Base-by-base conservation (phyloP, 2,797 vertebrate species). In the Carduelis carduelis region DNA sequence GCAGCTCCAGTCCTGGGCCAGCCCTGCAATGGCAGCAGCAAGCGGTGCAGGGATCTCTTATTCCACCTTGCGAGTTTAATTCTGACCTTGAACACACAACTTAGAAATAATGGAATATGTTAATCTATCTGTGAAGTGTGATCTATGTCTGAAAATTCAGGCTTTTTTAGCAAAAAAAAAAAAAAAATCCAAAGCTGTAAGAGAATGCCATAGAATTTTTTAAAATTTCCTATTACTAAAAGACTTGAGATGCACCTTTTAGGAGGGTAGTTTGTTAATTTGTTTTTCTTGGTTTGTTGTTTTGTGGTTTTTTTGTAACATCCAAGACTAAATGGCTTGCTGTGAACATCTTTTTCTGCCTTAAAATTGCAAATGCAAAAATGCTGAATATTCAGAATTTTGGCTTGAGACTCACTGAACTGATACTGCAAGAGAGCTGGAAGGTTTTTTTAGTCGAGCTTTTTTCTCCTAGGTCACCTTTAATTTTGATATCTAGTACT, bases 331-430 rank as follows among this genome's bases (percentile, higher is more conserved):
- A 92, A 44, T 27, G 41, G 64, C 24, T 74, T 85, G 47, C 43
- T 85, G 41, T 61, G 59, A 93, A 60, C 46, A 46, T 60, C 12
- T 35, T 86, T 87, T 92, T 90, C 90, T 95, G 93, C 92, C 94
- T 96, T 96, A 96, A 93, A 70, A 75, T 28, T 83, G 39, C 37
- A 68, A 89, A 78, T 83, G 60, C 46, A 80, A 65, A 96, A 93
- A 74, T 65, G 50, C 26, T 74, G 57, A 91, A 28, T 74, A 50
- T 75, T 76, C 15, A 65, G 30, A 75, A 55, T 65, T 68, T 64
- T 85, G 50, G 17, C 53, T 80, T 81, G n/a, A 77, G 39, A 50
- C 30, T 94, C 12, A 23, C 32, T 84, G 63, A 91, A 61, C 26
- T 5, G 14, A 23, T 50, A 46, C 39, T 28, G 27, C 28, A 75